Evolutionary conservation across 2,888 invertebrate species (phyloP).

Genomic region (Apodemia mormo): DNA sequence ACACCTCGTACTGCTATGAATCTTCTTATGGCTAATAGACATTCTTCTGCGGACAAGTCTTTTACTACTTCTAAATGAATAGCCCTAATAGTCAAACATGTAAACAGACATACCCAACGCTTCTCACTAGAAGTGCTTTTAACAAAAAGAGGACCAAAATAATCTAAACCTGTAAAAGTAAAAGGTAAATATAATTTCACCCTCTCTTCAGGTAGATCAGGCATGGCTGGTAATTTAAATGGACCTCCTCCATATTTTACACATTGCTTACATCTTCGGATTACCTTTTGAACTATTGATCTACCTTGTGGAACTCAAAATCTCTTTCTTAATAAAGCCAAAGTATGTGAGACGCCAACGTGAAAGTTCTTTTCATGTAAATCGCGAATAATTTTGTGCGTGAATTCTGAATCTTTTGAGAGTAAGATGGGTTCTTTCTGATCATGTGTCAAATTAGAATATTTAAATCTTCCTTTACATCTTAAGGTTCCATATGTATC

Average conservation of each 20-base stretch:
- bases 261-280: conserved; percentile 33
- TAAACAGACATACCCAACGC: conserved; percentile 35
- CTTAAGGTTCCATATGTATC: conserved; percentile 12
- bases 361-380: background rate
- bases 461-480: conserved; percentile 4
- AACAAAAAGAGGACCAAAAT: conserved; percentile 33
- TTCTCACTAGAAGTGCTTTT: conserved; percentile 24
- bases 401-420: background rate
- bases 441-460: background rate
- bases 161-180: conserved; percentile 35
- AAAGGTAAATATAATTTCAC: conserved; percentile 34
- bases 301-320: conserved; percentile 19
- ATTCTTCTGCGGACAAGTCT: conserved; percentile 38
- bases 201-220: conserved; percentile 38
- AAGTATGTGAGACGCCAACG: conserved; percentile 1
- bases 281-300: conserved; percentile 7
- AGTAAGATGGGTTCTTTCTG: background rate
- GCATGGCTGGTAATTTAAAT: conserved; percentile 36
- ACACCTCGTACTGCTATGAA: conserved; percentile 30
- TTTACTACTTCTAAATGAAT: conserved; percentile 39
- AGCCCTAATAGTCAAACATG: conserved; percentile 39
- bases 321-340: background rate
- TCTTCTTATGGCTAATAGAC: conserved; percentile 35
- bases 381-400: background rate
- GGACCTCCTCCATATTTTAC: conserved; percentile 40